A percentile compares a stretch with the other conserved stretches of the same genome.
Conservation (phyloP, 2,797 vertebrate species). For the Myripristis jacobus region DNA sequence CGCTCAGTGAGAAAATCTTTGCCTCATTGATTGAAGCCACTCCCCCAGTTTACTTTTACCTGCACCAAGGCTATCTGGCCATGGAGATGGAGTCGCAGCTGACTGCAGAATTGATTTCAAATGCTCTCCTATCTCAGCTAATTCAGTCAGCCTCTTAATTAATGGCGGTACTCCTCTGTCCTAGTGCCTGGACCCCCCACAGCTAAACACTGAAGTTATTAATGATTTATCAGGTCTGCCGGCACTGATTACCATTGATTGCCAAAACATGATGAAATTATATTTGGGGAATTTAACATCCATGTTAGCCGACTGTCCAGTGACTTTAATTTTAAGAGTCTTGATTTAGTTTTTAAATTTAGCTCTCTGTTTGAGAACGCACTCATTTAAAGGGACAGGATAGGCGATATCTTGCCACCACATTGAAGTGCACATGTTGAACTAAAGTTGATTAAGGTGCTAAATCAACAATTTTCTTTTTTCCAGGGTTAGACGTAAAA, state of each 20-base stretch:
- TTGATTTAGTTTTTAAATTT: not conserved
- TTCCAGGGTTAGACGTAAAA: no score
- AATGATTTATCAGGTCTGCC: no score
- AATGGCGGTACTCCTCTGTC: not conserved
- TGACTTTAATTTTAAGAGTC: not conserved
- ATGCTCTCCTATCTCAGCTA: not conserved
- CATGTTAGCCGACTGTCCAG: no score
- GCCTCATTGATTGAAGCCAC: constrained; percentile 16
- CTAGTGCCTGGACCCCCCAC: no score
- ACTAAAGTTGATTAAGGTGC: no score
- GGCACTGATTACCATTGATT: no score
- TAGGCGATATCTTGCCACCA: no score
- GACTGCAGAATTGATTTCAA: constrained; percentile 30
- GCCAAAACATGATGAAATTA: no score
- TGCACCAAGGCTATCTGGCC: constrained; percentile 22
- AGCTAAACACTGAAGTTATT: no score
- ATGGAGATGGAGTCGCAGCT: constrained; percentile 21
- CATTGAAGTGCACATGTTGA: no score
- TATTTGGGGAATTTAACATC: no score
- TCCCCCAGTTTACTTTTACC: constrained; percentile 11
- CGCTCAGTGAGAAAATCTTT: constrained; percentile 6
- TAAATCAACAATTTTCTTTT: no score
- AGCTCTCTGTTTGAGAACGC: not conserved
- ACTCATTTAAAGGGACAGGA: constrained; percentile 2
- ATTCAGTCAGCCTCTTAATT: constrained; percentile 7